Percentiles rank a stretch among this genome's conserved stretches.
Evolutionary conservation across 2,888 invertebrate genomes (phyloP).

Genomic region (Itoplectis maculator): DNA sequence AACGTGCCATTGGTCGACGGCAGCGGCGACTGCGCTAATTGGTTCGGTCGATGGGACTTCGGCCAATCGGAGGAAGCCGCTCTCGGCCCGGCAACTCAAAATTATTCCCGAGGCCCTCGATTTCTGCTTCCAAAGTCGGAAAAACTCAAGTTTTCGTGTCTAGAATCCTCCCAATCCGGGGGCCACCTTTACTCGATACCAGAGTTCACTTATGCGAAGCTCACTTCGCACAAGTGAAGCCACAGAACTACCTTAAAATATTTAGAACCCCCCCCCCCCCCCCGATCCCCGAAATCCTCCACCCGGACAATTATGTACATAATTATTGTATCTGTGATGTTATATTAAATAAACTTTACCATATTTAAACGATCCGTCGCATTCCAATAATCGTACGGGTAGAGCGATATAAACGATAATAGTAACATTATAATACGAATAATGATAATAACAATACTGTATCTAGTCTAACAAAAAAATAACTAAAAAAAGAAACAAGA

Average conservation of each 20-base stretch:
- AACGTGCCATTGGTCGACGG: too few species aligned
- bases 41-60: not conserved
- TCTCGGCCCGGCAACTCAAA: conserved; percentile 30
- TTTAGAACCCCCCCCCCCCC: conserved; percentile 45
- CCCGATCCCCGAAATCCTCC: conserved; percentile 54
- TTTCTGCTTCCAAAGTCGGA: conserved; percentile 69
- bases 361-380: conserved; percentile 78
- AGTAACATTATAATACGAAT: conserved; percentile 13
- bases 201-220: too few species aligned
- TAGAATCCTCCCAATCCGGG: conserved; percentile 71
- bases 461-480: not conserved
- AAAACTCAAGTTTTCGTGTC: conserved; percentile 70
- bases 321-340: conserved; percentile 84
- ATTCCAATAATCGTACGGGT: conserved; percentile 45
- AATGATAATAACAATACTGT: conserved; percentile 13
- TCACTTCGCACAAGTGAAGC: too few species aligned
- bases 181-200: conserved; percentile 77
- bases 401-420: conserved; percentile 27
- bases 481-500: conserved; percentile 3
- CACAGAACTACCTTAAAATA: too few species aligned
- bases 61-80: not conserved
- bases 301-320: conserved; percentile 81
- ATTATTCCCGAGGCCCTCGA: too few species aligned
- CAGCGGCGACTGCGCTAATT: not conserved
- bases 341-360: conserved; percentile 83